A percentile compares a stretch with the other conserved stretches of the same genome.
These are phyloP conservation scores for Aphelinus atriplicis DNA, from an alignment of 1,140 invertebrate genomes.

Conservation along the genomic window DNA sequence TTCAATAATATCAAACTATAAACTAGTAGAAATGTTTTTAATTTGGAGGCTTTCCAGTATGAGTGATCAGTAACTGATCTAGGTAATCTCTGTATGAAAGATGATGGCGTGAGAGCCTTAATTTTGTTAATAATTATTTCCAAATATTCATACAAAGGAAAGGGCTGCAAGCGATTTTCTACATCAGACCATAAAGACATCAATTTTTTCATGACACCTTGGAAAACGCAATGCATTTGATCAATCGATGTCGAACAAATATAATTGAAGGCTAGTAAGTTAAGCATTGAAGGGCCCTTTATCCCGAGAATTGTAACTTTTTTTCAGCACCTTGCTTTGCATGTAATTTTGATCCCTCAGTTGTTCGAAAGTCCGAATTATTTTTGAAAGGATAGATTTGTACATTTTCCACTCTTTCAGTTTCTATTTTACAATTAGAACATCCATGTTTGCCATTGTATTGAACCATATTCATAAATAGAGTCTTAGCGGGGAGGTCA, in stretches of 20 bases:
- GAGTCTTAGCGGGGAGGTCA: slow-evolving; percentile 27
- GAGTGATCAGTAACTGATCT: background rate
- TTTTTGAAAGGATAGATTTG: slow-evolving; percentile 14
- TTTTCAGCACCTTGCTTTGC: slow-evolving; percentile 24
- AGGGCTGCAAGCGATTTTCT: background rate
- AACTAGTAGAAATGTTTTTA: background rate
- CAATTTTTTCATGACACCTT: slow-evolving; percentile 35
- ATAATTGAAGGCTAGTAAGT: slow-evolving; percentile 27
- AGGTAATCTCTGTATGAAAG: background rate
- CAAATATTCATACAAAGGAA: background rate
- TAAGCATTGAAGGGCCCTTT: slow-evolving; percentile 29
- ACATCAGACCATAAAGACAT: slow-evolving; percentile 1
- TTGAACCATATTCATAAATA: slow-evolving; percentile 32
- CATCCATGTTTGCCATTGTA: slow-evolving; percentile 29
- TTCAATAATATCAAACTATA: slow-evolving; percentile 1
- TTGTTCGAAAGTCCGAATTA: slow-evolving; percentile 29
- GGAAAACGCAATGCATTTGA: slow-evolving; percentile 43
- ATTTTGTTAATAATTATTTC: background rate
- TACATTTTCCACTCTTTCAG: slow-evolving; percentile 1
- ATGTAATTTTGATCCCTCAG: slow-evolving; percentile 18
- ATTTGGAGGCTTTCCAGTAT: background rate
- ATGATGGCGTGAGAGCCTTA: background rate
- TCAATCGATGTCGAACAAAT: slow-evolving; percentile 35
- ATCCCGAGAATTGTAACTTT: background rate
- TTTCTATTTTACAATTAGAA: slow-evolving; percentile 14